Conservation (phyloP, 2,113 vertebrate genomes). For the Takifugu bimaculatus region DNA sequence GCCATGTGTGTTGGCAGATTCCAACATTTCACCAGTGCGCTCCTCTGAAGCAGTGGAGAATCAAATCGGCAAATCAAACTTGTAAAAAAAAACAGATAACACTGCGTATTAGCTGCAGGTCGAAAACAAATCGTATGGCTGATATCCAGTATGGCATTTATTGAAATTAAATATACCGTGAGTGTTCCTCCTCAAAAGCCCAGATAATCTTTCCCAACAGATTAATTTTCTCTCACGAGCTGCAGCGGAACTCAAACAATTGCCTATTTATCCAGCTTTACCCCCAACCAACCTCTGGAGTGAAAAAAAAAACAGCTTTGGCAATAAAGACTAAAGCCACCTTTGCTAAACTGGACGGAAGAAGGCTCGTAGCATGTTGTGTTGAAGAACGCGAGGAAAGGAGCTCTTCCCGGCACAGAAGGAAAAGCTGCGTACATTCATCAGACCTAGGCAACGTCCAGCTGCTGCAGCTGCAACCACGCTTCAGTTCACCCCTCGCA, state of each 20-base stretch:
- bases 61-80: background rate
- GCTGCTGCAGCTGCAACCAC: slow-evolving; percentile 34
- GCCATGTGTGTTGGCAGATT: slow-evolving; percentile 37
- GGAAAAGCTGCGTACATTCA: slow-evolving; percentile 59
- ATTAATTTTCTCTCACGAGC: background rate
- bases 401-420: slow-evolving; percentile 25
- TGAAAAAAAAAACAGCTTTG: slow-evolving; percentile 32
- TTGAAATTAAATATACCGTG: slow-evolving; percentile 23
- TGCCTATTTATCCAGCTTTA: too few species aligned
- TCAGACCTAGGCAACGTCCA: slow-evolving; percentile 42
- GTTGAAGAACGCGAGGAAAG: slow-evolving; percentile 10
- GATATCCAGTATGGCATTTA: slow-evolving; percentile 50
- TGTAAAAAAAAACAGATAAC: slow-evolving; percentile 31
- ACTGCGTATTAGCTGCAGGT: slow-evolving; percentile 39
- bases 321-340: slow-evolving; percentile 48
- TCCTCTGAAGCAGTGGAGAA: background rate
- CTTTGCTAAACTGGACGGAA: slow-evolving; percentile 21
- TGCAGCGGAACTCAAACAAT: too few species aligned
- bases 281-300: background rate
- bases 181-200: too few species aligned
- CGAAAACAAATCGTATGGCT: slow-evolving; percentile 57
- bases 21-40: slow-evolving; percentile 14
- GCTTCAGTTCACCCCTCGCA: slow-evolving; percentile 13
- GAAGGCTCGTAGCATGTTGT: slow-evolving; percentile 1
- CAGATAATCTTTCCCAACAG: slow-evolving; percentile 2